These are phyloP conservation scores for Odobenus rosmarus DNA, from an alignment of 2,113 vertebrate species.

Conservation along the genomic window DNA sequence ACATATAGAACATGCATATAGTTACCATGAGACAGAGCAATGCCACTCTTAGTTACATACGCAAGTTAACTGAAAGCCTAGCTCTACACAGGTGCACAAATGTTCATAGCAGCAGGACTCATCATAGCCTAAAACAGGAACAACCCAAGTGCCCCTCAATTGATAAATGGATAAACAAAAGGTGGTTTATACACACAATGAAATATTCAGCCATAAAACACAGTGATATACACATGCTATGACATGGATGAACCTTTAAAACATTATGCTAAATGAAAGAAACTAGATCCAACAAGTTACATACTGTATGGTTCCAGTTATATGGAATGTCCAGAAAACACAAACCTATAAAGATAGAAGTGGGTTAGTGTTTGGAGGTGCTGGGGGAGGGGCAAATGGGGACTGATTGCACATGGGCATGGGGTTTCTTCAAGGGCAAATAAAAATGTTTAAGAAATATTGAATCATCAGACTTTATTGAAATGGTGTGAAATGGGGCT, in stretches of 20 bases:
- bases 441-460: not conserved
- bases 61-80: accelerated
- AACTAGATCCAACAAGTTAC: not conserved
- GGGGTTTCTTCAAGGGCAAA: not conserved
- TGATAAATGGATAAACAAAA: not conserved
- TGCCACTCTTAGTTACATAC: not conserved
- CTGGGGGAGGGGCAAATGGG: not conserved
- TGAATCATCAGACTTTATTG: not conserved
- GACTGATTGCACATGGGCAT: not conserved
- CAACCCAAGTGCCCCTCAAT: not conserved
- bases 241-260: not conserved
- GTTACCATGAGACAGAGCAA: no score
- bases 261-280: not conserved
- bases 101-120: not conserved
- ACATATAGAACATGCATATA: no score
- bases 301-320: not conserved
- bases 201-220: not conserved
- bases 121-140: not conserved
- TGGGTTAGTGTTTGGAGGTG: not conserved
- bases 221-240: no score
- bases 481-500: not conserved
- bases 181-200: not conserved
- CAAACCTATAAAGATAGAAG: not conserved
- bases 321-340: not conserved
- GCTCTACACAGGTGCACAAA: not conserved